Base-by-base conservation (phyloP, 2,888 invertebrate species). In the Microctonus brassicae region DNA sequence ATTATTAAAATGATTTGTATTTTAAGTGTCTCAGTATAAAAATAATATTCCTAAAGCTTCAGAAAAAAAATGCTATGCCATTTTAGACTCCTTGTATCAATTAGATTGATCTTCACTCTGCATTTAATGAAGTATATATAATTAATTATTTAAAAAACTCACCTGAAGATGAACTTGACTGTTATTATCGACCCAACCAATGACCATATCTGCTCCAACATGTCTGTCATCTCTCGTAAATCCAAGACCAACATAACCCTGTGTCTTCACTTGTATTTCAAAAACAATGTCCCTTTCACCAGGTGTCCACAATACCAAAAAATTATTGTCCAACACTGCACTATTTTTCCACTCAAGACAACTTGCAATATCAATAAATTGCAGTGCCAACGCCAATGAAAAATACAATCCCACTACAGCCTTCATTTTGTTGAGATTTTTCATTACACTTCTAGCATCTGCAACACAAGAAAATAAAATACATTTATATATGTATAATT, bases 191-290 rank as follows among this genome's bases (percentile, higher is more conserved):
- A 97, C 94, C 96, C 97, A 97, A 73, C 94, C 96, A 85, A 97
- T 92, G 79, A 96, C 93, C 89, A 97, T 92, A 90, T 97, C 97
- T 72, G 95, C 92, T 60, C 94, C 94, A 83, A 92, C 91, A 92
- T 94, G 93, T 78, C 92, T 91, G 75, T 95, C 94, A 84, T 92
- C 93, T 69, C 91, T 91, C 78, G 95, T 95, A 88, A 97, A 94
- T 72, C 97, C 97, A 81, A 97, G 91, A 53, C 95, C 96, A 76
- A 97, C 93, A 88, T 95, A 97, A 79, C 97, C 97, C 82, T 91
- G 90, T 74, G 95, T 95, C 88, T 91, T 92, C 84, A 94, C 95
- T 88, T 94, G 94, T 85, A 95, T 90, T 87, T 95, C 93, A 87
- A 96, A 95, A 80, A 93, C 94, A 83, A 95, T 93, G 87, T 94